Evolutionary conservation across 2,888 invertebrate species (phyloP), one percentile per base, ranked within the genome.

Genomic region (Antitype chi): DNA sequence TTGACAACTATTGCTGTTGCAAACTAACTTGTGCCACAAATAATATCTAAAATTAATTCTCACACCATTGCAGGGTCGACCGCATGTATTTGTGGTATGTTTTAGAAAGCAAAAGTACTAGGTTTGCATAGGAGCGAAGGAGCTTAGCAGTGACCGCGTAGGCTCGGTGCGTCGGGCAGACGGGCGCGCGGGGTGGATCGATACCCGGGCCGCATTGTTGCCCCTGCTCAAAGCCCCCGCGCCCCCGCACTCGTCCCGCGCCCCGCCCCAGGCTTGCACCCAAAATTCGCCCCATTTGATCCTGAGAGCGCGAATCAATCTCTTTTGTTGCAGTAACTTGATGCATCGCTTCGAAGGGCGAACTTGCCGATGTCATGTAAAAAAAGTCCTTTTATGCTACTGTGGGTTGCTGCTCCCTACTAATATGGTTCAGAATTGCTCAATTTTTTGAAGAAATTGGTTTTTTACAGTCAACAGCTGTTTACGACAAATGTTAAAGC

Each of bases 131-230:
- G 92, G 90, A 88, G 86, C 87, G 88, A 90, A 89, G 92, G 92
- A 93, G 92, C 90, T 89, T 86, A 88, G 85, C 87, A 82, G 83
- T 83, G 88, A 83, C 84, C 89, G 87, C 88, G 93, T 94, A 92
- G 93, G 93, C 95, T 93, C 93, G 91, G 91, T 92, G 93, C 93
- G 94, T 91, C 78, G 78, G 72, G 93, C 92, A 94, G 95, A 94
- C 94, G 93, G 93, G 90, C 89, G 91, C 81, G 81, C 90, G 92
- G 90, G 93, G 94, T 92, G 94, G 96, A 96, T 96, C 96, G 95
- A 96, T 96, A 96, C 91, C 91, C 92, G 91, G 95, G 95, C 95
- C 96, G 96, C 96, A 96, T 96, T 96, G 96, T 96, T 96, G 92
- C 94, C 95, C 92, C 92, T 88, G 90, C 89, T 87, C 89, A 87